Evolutionary conservation across 2,888 invertebrate species (phyloP).

Genomic region (Hyles lineata): DNA sequence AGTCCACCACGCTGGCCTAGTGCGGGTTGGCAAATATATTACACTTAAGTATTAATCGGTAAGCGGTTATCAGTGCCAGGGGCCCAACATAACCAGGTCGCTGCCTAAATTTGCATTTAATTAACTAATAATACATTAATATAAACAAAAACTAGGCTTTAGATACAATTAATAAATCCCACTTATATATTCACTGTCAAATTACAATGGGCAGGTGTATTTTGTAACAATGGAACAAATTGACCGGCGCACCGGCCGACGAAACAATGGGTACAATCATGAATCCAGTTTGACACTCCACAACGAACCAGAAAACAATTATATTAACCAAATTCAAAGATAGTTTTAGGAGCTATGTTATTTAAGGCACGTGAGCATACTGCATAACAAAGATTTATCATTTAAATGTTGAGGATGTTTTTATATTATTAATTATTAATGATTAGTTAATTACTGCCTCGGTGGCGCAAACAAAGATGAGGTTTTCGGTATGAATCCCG

Average conservation of each 20-base stretch:
- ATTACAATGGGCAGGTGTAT: conserved; percentile 68
- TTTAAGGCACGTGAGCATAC: conserved; percentile 29
- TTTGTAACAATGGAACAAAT: conserved; percentile 80
- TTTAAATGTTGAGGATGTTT: neutral
- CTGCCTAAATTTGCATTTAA: conserved; percentile 1
- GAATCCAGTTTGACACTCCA: conserved; percentile 68
- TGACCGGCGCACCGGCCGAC: conserved; percentile 62
- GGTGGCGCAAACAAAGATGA: no score
- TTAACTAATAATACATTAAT: neutral
- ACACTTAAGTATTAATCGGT: no score
- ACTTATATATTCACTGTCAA: conserved; percentile 47
- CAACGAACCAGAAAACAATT: conserved; percentile 62
- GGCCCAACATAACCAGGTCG: no score
- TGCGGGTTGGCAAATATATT: no score
- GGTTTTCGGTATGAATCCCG: no score
- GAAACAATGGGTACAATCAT: conserved; percentile 80
- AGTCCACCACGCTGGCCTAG: no score
- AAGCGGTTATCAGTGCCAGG: no score
- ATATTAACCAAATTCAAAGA: conserved; percentile 65
- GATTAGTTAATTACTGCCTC: no score
- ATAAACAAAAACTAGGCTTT: conserved; percentile 41
- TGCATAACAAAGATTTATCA: neutral
- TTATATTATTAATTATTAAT: neutral
- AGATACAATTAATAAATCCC: conserved; percentile 26
- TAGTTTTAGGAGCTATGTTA: conserved; percentile 40